Evolutionary conservation across 2,113 vertebrate genomes (phyloP), one percentile per base, ranked within the genome.

Genomic region (Motacilla alba): DNA sequence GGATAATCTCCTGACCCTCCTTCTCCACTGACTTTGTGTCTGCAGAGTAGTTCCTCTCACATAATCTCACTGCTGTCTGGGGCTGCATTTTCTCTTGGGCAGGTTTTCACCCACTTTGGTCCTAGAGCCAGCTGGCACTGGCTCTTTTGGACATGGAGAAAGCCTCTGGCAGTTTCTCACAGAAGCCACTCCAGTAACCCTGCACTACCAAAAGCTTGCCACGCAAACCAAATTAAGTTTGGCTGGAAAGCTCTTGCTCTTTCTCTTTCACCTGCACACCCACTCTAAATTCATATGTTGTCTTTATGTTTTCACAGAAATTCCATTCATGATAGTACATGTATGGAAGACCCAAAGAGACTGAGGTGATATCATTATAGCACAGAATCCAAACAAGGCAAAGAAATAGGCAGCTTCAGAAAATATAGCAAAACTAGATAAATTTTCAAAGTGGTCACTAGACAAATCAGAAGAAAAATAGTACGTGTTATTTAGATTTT

Each of bases 131-230:
- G 9, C 17, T 81, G 31, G 30, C 8, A 5, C 17, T 52, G 66
- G 7, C 9, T 56, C 4, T 55, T 3, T 41, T 4, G 15, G 33
- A 49, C 28, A 68, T 4, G 1, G 10, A 1, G 14, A 3, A 37
- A 52, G 14, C 33, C 63, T 37, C 31, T 68, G 14, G 22, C 11
- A 50, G 24, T 22, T 47, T 30, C 47, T 66, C 23, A 49, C 26
- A 64, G 59, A 55, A 60, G 11, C 20, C 13, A 60, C 5, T 2
- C 6, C 16, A 39, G 10, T 10, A 78, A 27, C 12, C 3, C 15
- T 3, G 9, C 1, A 1, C 20, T 60, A 19, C 17, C 33, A 64
- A 73, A 85, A 37, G 4, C 19, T 72, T 76, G 24, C 21, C 23
- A 13, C 2, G 0, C 6, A 84, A 55, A 49, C 6, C 35, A 3